A percentile compares a stretch with the other conserved stretches of the same genome.
Evolutionary conservation across 2,888 invertebrate species (phyloP).

Genomic region (Lasioglossum leucozonium): DNA sequence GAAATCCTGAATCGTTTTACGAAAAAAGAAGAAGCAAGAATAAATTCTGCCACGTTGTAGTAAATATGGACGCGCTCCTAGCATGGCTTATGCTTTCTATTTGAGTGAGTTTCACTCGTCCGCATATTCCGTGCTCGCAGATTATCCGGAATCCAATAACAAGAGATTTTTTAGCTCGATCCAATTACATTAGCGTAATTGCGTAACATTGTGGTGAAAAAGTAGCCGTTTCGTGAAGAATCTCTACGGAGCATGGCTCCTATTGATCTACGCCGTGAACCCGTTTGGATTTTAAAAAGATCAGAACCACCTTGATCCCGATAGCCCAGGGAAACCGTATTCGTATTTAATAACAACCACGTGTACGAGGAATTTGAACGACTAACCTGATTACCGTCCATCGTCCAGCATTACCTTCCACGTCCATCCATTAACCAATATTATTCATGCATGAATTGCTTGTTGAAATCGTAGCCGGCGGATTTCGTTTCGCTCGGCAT

Average conservation of each 20-base stretch:
- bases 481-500: conserved; percentile 36
- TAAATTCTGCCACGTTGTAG: neutral
- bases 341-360: conserved; percentile 48
- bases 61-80: neutral
- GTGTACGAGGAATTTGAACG: conserved; percentile 41
- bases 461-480: conserved; percentile 29
- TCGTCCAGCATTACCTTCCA: conserved; percentile 28
- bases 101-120: neutral
- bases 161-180: neutral
- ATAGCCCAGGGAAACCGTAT: conserved; percentile 44
- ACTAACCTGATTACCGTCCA: conserved; percentile 56
- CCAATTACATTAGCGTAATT: neutral
- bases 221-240: neutral
- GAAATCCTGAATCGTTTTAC: neutral
- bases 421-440: conserved; percentile 3
- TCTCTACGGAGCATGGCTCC: neutral
- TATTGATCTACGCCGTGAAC: neutral
- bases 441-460: conserved; percentile 44
- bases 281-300: conserved; percentile 7
- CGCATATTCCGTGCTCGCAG: neutral
- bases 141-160: neutral
- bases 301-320: conserved; percentile 45
- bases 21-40: neutral
- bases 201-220: neutral
- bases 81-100: neutral